phyloP scores from a whole-genome alignment of 2,888 invertebrate genomes.

The Macrophya alboannulata region DNA sequence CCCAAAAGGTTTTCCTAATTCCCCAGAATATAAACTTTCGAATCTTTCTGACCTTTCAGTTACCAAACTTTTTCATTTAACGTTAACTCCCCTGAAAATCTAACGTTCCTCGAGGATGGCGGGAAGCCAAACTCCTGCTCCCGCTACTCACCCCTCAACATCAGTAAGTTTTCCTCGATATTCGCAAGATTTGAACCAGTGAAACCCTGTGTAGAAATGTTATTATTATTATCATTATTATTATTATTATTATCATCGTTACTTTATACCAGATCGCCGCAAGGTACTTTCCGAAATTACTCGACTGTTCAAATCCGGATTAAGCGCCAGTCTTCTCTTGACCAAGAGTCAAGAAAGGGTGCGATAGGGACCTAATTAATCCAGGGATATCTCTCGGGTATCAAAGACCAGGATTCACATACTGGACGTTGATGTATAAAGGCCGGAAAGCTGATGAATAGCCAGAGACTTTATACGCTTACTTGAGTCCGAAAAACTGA shows the following conservation, averaged over 20 bases:
- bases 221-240: not conserved
- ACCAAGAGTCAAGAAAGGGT: not conserved
- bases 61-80: slow-evolving; percentile 29
- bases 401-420: slow-evolving; percentile 20
- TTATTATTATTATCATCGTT: not conserved
- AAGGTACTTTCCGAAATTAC: slow-evolving; percentile 30
- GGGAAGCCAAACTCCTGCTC: not conserved
- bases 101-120: not conserved
- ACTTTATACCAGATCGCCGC: not conserved
- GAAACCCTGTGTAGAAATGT: not conserved
- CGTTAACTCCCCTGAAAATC: slow-evolving; percentile 32
- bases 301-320: slow-evolving; percentile 46
- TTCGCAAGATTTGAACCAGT: not conserved
- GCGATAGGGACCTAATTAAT: slow-evolving; percentile 34
- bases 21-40: not conserved
- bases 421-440: not conserved
- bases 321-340: not conserved
- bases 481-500: not conserved
- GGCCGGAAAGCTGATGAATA: not conserved
- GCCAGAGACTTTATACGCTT: not conserved
- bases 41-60: slow-evolving; percentile 36
- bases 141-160: not conserved
- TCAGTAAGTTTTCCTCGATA: slow-evolving; percentile 16
- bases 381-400: slow-evolving; percentile 12
- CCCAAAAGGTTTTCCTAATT: slow-evolving; percentile 13